Base-by-base conservation (phyloP, 1,140 invertebrate genomes). In the Magallana angulata region DNA sequence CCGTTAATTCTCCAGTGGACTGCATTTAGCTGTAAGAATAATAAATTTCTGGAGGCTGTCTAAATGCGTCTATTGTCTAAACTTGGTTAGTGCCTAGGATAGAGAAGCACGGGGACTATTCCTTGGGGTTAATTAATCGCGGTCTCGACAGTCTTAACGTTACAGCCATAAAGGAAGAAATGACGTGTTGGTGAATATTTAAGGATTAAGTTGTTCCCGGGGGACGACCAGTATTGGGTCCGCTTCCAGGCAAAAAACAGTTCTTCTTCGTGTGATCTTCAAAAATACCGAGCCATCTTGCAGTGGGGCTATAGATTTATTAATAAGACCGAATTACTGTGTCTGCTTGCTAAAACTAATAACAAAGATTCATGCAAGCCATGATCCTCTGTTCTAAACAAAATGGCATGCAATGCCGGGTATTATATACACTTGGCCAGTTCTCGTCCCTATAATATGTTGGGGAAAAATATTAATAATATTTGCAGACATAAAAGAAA, bases 71-170 rank as follows among this genome's bases (percentile, higher is more conserved):
- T 30, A 76, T 76, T 76, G 68, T 30, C 24, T 76, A 30, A 76
- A 76, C 68, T 76, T 24, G 24, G 18, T 76, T 76, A 24, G 68
- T 30, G 24, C 12, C 36, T 30, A 14, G 11, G 24, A 24, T 76
- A 76, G 24, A 30, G 24, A 8, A 14, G 68, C 24, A 8, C 11
- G 7, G 68, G 68, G 8, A 76, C 68, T 76, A 76, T 76, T 76
- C 68, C 68, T 76, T 76, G 68, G 68, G 68, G 68, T 76, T 76
- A 76, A 76, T 76, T 76, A 76, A 76, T 76, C 68, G 68, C 24
- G 68, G 68, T 12, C 24, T 24, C 68, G 12, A 30, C 24, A 36
- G 68, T 24, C 24, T 76, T 30, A 30, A 76, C 24, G 14, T 30
- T 76, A 9, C 68, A 76, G 24, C 24, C 68, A 76, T 76, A 76